These are phyloP conservation scores for Tetragnatha montana DNA, from an alignment of 2,888 invertebrate genomes.

Conservation along the genomic window DNA sequence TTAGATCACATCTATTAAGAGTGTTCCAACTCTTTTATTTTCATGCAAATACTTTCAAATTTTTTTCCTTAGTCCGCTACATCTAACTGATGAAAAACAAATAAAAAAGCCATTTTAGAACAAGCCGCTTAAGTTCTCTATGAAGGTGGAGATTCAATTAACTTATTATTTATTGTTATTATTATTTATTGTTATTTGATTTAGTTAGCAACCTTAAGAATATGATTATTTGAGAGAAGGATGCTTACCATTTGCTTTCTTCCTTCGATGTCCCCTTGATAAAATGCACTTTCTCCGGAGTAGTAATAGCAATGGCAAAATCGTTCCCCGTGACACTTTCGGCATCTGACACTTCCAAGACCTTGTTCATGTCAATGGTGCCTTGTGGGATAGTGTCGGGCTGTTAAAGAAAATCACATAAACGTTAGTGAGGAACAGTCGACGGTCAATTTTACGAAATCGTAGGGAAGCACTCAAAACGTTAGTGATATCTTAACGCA, in stretches of 20 bases:
- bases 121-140: no score
- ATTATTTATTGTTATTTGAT: no score
- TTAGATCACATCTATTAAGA: no score
- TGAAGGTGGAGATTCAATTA: no score
- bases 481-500: neutral
- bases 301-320: slow-evolving; percentile 91
- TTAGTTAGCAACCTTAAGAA: no score
- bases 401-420: slow-evolving; percentile 78
- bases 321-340: slow-evolving; percentile 94
- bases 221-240: neutral
- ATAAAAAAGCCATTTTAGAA: no score
- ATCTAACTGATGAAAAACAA: no score
- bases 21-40: no score
- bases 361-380: slow-evolving; percentile 96
- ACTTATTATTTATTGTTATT: no score
- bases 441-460: neutral
- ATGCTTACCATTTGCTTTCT: slow-evolving; percentile 86
- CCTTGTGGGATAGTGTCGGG: slow-evolving; percentile 98
- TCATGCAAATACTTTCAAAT: no score
- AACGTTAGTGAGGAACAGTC: no score
- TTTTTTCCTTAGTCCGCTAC: no score
- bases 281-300: slow-evolving; percentile 92
- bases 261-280: slow-evolving; percentile 94
- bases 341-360: slow-evolving; percentile 94
- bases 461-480: neutral